A percentile compares a stretch with the other conserved stretches of the same genome.
phyloP scores from a whole-genome alignment of 2,797 vertebrate genomes.

The Spheniscus humboldti region DNA sequence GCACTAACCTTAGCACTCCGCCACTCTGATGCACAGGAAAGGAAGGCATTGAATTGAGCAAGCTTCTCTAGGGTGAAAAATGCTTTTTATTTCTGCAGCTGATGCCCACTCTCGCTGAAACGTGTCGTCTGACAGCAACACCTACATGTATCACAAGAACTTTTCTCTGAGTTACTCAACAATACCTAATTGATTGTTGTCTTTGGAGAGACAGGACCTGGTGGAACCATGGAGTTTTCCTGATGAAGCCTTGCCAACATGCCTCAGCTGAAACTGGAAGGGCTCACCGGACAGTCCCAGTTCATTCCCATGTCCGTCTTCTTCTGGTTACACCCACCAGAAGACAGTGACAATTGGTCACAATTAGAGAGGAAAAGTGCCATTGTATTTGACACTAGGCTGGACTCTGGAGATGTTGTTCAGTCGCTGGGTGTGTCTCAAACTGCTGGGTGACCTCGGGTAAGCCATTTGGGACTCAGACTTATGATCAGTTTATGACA shows the following conservation, averaged over 20 bases:
- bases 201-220: neutral
- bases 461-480: constrained; percentile 57
- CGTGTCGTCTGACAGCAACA: neutral
- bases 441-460: constrained; percentile 55
- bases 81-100: neutral
- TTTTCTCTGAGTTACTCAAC: neutral
- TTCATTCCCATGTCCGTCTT: constrained; percentile 23
- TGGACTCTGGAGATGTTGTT: constrained; percentile 33
- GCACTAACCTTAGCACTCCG: neutral
- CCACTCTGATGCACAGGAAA: neutral
- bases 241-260: neutral
- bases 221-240: neutral
- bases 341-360: constrained; percentile 34
- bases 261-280: neutral
- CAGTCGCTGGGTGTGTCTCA: constrained; percentile 51
- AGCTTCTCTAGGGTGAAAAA: neutral
- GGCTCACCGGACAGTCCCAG: neutral
- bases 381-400: constrained; percentile 30
- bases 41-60: neutral
- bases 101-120: neutral
- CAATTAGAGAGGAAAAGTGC: constrained; percentile 51
- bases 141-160: neutral
- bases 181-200: neutral
- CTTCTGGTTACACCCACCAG: neutral
- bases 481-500: constrained; percentile 57